Conservation (phyloP, 2,113 vertebrate genomes). For the Oceanites oceanicus region DNA sequence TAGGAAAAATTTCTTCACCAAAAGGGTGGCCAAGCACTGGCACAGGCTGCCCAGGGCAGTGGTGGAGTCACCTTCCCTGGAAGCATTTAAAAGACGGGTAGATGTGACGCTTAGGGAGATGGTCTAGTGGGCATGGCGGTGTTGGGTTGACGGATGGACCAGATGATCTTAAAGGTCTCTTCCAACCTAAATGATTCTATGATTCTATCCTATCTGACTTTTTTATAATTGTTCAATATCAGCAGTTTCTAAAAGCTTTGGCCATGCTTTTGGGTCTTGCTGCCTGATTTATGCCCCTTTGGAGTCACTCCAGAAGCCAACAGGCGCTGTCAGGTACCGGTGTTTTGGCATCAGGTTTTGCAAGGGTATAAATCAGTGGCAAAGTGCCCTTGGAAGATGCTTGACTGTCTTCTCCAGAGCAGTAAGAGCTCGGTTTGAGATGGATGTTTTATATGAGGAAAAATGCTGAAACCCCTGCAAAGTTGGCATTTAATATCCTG, state of each 20-base stretch:
- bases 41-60: too few species aligned
- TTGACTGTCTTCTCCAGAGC: not conserved
- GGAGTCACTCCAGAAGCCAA: not conserved
- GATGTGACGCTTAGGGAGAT: too few species aligned
- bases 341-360: not conserved
- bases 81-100: too few species aligned
- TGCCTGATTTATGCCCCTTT: not conserved
- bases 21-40: too few species aligned
- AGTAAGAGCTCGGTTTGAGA: not conserved
- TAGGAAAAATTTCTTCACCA: too few species aligned
- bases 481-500: not conserved
- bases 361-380: not conserved
- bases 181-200: too few species aligned
- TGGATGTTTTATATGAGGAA: not conserved
- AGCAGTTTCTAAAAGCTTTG: not conserved
- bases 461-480: not conserved
- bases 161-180: too few species aligned
- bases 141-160: too few species aligned
- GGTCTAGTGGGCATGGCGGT: too few species aligned
- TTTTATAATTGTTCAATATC: not conserved
- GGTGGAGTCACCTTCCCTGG: too few species aligned
- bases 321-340: fast-evolving
- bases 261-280: not conserved
- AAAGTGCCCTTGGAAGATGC: conserved; percentile 1
- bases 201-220: too few species aligned